phyloP scores from a whole-genome alignment of 2,888 invertebrate species.

The Metopia argyrocephala region DNA sequence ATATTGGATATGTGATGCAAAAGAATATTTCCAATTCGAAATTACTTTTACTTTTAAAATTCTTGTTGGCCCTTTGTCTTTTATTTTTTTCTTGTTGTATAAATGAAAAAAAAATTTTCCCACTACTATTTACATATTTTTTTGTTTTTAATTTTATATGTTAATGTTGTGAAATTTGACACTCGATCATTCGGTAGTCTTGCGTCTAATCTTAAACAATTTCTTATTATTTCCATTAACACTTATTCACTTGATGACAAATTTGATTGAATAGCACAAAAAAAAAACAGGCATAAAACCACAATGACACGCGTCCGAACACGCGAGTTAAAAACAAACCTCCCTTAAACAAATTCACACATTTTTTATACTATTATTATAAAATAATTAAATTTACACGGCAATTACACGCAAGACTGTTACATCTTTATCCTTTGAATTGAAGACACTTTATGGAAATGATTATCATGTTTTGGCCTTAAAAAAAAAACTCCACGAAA shows the following conservation, averaged over 20 bases:
- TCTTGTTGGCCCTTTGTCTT: too few relatives aligned
- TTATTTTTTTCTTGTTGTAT: too few relatives aligned
- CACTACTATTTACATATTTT: constrained; percentile 27
- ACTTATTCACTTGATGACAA: constrained; percentile 67
- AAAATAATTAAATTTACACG: constrained; percentile 79
- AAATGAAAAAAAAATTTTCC: constrained; percentile 46
- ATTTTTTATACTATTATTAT: constrained; percentile 50
- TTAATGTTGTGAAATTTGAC: constrained; percentile 71
- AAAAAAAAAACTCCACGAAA: background rate
- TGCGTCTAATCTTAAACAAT: constrained; percentile 57
- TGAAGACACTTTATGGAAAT: background rate
- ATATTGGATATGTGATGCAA: background rate
- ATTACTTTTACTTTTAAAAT: too few relatives aligned
- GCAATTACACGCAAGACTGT: constrained; percentile 74
- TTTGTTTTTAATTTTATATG: constrained; percentile 68
- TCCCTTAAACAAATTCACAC: constrained; percentile 62
- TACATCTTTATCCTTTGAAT: constrained; percentile 20
- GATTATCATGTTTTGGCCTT: background rate
- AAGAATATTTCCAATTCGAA: background rate
- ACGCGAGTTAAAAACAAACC: constrained; percentile 66
- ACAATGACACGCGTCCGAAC: constrained; percentile 62
- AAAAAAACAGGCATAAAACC: constrained; percentile 51
- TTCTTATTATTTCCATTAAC: constrained; percentile 67
- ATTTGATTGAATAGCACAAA: constrained; percentile 51
- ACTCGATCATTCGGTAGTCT: constrained; percentile 62